These are phyloP conservation scores for Apteryx owenii DNA, from an alignment of 2,113 vertebrate genomes.

Conservation along the genomic window DNA sequence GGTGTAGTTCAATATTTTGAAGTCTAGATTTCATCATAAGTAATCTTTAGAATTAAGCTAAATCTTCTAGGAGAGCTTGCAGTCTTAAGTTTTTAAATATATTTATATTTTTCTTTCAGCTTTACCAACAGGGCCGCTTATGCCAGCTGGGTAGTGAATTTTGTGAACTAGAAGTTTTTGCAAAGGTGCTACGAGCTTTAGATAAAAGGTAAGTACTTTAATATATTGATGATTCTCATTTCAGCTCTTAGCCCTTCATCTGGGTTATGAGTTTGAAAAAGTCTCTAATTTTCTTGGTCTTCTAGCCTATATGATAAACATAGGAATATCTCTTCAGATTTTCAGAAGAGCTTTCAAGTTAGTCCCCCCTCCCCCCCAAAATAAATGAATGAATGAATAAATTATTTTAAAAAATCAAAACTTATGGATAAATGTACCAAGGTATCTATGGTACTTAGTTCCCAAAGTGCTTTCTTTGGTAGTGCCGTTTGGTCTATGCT, in stretches of 20 bases:
- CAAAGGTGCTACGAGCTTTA: slow-evolving; percentile 96
- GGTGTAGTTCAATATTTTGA: background rate
- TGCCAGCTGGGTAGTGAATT: slow-evolving; percentile 99
- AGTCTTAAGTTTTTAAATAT: background rate
- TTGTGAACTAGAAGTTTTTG: slow-evolving; percentile 99
- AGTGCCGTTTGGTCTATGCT: background rate
- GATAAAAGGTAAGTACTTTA: slow-evolving; percentile 91
- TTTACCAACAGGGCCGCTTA: slow-evolving; percentile 98
- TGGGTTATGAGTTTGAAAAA: background rate
- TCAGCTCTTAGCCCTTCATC: background rate
- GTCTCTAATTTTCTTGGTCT: background rate
- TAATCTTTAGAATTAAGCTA: background rate
- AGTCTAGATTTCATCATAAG: background rate
- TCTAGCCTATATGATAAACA: background rate
- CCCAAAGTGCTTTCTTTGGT: background rate
- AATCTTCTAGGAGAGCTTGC: background rate
- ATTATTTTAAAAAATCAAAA: background rate
- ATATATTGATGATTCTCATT: background rate
- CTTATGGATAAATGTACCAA: background rate
- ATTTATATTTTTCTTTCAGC: slow-evolving; percentile 75
- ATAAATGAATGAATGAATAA: background rate
- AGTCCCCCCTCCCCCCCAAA: background rate
- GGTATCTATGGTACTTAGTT: background rate
- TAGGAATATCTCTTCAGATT: background rate
- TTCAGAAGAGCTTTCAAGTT: background rate